Conservation (phyloP, 2,113 vertebrate genomes). For the Lonchura striata region DNA sequence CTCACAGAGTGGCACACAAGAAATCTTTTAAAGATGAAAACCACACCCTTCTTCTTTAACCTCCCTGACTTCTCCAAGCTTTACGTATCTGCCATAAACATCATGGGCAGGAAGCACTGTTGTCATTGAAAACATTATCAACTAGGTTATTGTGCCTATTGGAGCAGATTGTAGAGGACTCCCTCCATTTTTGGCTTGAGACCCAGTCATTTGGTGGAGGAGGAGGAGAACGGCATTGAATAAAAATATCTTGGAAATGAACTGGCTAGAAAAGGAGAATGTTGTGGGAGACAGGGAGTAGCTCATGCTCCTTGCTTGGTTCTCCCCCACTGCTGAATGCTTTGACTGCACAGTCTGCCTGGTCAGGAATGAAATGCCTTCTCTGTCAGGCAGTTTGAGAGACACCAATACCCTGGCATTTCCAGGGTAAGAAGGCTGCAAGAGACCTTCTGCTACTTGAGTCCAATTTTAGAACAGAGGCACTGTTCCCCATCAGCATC, state of each 20-base stretch:
- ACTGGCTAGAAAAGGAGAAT: neutral
- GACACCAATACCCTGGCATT: neutral
- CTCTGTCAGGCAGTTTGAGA: neutral
- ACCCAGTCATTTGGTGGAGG: neutral
- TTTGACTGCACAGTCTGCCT: neutral
- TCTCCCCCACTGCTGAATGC: neutral
- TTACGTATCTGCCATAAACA: neutral
- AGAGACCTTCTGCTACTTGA: neutral
- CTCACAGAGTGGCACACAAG: neutral
- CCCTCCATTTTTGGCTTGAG: neutral
- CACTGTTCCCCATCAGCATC: neutral
- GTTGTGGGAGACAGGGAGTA: neutral
- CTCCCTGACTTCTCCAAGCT: neutral
- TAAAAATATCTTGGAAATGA: slow-evolving; percentile 25
- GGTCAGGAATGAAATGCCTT: neutral
- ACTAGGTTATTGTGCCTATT: neutral
- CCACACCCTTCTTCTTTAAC: neutral
- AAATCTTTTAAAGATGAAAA: neutral
- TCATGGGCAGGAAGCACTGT: neutral
- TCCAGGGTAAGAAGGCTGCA: neutral
- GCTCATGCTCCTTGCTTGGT: neutral
- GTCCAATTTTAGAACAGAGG: slow-evolving; percentile 47
- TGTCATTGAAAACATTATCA: neutral
- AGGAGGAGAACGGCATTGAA: neutral
- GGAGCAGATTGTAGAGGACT: neutral